Evolutionary conservation across 2,888 invertebrate genomes (phyloP).

Genomic region (Drosophila eohydei): DNA sequence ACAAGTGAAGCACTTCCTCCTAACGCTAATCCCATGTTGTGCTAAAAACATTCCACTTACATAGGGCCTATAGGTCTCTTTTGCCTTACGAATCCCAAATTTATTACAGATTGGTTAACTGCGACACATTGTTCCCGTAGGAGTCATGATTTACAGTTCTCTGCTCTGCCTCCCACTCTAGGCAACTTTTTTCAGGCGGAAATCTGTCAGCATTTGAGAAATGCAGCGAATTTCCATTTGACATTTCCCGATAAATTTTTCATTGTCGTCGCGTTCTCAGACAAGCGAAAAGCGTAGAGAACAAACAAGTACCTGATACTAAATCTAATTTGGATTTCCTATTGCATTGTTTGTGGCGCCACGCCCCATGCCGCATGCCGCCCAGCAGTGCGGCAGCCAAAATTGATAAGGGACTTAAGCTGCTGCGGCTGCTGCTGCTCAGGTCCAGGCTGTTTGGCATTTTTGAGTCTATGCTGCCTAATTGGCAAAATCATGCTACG

Average conservation of each 20-base stretch:
- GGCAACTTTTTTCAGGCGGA: conserved; percentile 11
- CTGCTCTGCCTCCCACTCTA: not conserved
- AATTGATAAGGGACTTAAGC: conserved; percentile 44
- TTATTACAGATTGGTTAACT: conserved; percentile 55
- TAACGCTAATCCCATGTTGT: not conserved
- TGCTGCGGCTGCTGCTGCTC: not conserved
- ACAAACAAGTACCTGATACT: conserved; percentile 7
- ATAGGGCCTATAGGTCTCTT: conserved; percentile 1
- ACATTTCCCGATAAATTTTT: conserved; percentile 34
- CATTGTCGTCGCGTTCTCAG: not conserved
- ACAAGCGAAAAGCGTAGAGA: too few species aligned
- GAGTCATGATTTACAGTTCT: conserved; percentile 35
- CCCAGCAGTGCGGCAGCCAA: conserved; percentile 6
- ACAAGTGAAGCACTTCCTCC: not conserved
- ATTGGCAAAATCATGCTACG: conserved; percentile 48
- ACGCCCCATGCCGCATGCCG: not conserved
- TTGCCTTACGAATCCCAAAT: conserved; percentile 41
- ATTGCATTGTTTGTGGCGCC: conserved; percentile 34
- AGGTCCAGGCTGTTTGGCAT: conserved; percentile 8
- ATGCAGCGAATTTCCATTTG: conserved; percentile 49
- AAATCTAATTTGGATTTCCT: conserved; percentile 28
- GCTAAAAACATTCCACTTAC: not conserved
- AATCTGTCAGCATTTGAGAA: conserved; percentile 36
- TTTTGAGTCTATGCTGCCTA: conserved; percentile 34
- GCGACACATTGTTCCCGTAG: conserved; percentile 47